Conservation (phyloP, 1,140 invertebrate species). For the Xylocopa sonorina region DNA sequence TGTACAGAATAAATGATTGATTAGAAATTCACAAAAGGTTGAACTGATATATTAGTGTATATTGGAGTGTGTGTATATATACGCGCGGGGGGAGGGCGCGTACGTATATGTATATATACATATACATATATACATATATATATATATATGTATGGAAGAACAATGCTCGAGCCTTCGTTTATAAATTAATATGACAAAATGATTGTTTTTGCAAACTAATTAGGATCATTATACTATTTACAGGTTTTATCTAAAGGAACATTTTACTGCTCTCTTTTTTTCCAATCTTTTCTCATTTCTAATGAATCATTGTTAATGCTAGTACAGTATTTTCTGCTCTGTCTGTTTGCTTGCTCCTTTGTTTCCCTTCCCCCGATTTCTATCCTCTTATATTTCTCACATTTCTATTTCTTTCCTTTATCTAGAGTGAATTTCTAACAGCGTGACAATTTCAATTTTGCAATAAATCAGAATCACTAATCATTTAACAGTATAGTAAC, state of each 20-base stretch:
- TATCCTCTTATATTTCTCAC: background rate
- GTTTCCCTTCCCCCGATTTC: background rate
- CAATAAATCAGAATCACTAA: conserved; percentile 27
- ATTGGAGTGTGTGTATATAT: too few relatives aligned
- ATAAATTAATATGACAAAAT: conserved; percentile 27
- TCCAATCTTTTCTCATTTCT: background rate
- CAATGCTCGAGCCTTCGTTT: conserved; percentile 39
- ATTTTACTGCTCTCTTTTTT: conserved; percentile 32
- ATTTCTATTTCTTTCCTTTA: conserved; percentile 8
- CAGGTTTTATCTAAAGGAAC: conserved; percentile 50
- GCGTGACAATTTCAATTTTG: conserved; percentile 14
- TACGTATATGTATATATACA: too few relatives aligned
- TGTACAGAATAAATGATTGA: background rate
- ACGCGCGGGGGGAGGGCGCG: too few relatives aligned
- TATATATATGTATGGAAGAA: conserved; percentile 30
- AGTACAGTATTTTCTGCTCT: conserved; percentile 44
- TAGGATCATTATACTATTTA: conserved; percentile 41
- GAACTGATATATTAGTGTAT: conserved; percentile 15
- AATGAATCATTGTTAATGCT: conserved; percentile 35
- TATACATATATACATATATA: background rate
- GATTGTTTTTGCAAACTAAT: conserved; percentile 40
- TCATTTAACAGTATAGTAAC: conserved; percentile 1
- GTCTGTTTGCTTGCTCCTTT: conserved; percentile 6
- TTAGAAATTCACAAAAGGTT: conserved; percentile 6
- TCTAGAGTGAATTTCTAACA: conserved; percentile 19